A percentile compares a stretch with the other conserved stretches of the same genome.
phyloP scores from a whole-genome alignment of 23 tunicate species.

The Phallusia fumigata region DNA sequence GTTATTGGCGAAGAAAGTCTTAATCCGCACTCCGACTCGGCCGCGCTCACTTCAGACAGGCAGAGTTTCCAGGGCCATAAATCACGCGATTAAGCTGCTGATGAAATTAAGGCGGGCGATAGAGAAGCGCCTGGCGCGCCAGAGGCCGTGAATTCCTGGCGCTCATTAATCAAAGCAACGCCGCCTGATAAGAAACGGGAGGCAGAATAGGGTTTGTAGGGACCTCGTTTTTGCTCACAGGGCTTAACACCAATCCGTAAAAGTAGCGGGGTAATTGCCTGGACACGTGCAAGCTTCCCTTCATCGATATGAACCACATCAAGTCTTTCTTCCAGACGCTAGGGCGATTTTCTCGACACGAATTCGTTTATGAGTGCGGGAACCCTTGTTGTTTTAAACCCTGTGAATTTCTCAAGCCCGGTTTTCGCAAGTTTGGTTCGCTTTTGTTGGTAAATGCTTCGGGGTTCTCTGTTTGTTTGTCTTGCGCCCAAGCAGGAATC shows the following conservation, averaged over 20 bases:
- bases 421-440: neutral
- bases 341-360: neutral
- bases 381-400: neutral
- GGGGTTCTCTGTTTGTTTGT: no score
- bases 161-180: neutral
- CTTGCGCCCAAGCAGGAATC: no score
- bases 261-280: neutral
- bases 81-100: constrained; percentile 8
- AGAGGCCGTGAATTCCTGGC: neutral
- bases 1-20: neutral
- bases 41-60: neutral
- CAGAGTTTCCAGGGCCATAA: neutral
- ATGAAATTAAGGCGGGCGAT: neutral
- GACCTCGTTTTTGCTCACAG: neutral
- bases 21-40: neutral
- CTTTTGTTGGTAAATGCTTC: neutral
- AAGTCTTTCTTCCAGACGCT: neutral
- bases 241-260: neutral
- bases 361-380: neutral
- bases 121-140: neutral
- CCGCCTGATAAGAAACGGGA: neutral
- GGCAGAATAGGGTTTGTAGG: neutral
- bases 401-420: neutral
- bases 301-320: neutral
- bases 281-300: neutral